A percentile compares a stretch with the other conserved stretches of the same genome.
phyloP scores from a whole-genome alignment of 2,888 invertebrate species.

The Oscheius onirici region DNA sequence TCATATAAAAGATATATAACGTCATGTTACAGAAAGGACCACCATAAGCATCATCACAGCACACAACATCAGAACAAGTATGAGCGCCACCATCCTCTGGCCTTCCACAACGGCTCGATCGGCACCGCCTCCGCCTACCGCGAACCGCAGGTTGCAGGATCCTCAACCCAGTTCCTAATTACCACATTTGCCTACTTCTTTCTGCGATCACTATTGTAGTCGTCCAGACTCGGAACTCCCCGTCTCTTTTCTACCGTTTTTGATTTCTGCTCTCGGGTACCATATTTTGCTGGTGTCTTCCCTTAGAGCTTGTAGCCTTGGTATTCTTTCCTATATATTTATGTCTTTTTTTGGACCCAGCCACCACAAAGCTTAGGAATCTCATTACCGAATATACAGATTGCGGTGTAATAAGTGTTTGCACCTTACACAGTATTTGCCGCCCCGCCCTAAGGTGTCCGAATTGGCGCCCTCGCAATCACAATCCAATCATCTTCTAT shows the following conservation, averaged over 20 bases:
- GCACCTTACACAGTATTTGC: conserved; percentile 30
- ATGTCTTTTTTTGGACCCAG: neutral
- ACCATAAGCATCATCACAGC: conserved; percentile 23
- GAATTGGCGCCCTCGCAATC: conserved; percentile 32
- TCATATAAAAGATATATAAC: too few species aligned
- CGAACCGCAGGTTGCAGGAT: conserved; percentile 14
- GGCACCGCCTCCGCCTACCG: conserved; percentile 33
- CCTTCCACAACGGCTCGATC: conserved; percentile 27
- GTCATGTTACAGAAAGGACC: conserved; percentile 11
- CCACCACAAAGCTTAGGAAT: neutral
- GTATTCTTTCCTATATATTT: neutral
- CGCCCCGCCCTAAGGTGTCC: conserved; percentile 30
- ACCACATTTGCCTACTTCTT: neutral
- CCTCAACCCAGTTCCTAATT: neutral
- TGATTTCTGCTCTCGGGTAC: conserved; percentile 9
- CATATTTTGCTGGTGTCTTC: conserved; percentile 22
- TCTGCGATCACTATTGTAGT: neutral
- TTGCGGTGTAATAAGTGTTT: conserved; percentile 25
- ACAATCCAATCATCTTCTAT: conserved; percentile 31
- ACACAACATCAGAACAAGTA: neutral
- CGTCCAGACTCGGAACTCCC: neutral
- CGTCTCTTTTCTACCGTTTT: neutral
- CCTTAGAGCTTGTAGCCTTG: neutral
- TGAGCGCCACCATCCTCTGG: conserved; percentile 14
- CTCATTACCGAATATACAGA: conserved; percentile 26